Conservation (phyloP, 2,797 vertebrate species). For the Petrocephalus sullivani region DNA sequence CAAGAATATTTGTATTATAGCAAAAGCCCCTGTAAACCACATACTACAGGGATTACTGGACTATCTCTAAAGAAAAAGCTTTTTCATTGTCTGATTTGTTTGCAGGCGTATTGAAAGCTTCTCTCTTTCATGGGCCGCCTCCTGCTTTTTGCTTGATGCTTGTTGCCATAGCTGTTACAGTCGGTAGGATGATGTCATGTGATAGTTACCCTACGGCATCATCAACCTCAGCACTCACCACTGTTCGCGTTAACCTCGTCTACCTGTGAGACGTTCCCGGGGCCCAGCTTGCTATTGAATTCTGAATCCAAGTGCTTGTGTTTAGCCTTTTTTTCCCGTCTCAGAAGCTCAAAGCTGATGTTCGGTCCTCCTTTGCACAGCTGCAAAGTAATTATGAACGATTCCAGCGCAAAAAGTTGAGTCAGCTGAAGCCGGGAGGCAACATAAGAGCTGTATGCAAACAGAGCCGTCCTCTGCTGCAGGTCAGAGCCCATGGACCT, state of each 20-base stretch:
- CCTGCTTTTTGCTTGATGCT: background rate
- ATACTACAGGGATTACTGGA: background rate
- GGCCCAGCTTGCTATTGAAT: background rate
- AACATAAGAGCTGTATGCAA: background rate
- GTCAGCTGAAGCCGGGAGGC: background rate
- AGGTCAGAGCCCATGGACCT: background rate
- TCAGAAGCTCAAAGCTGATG: background rate
- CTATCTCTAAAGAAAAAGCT: background rate
- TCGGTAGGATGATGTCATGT: background rate
- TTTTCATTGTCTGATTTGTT: background rate
- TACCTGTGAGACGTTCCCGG: background rate
- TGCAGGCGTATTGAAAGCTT: background rate
- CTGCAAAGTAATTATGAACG: background rate
- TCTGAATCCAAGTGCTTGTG: background rate
- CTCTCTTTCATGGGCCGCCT: background rate
- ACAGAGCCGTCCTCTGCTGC: background rate
- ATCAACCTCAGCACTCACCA: background rate
- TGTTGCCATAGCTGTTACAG: background rate
- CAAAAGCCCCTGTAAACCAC: background rate
- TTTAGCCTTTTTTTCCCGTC: background rate
- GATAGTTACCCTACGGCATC: background rate
- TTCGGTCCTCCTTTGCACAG: background rate
- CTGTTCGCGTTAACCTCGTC: background rate
- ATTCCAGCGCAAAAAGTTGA: background rate
- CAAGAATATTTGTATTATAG: background rate